Percentiles rank a stretch among this genome's conserved stretches.
These are phyloP conservation scores for Pyrocoelia pectoralis DNA, from an alignment of 2,888 invertebrate genomes.

Conservation along the genomic window DNA sequence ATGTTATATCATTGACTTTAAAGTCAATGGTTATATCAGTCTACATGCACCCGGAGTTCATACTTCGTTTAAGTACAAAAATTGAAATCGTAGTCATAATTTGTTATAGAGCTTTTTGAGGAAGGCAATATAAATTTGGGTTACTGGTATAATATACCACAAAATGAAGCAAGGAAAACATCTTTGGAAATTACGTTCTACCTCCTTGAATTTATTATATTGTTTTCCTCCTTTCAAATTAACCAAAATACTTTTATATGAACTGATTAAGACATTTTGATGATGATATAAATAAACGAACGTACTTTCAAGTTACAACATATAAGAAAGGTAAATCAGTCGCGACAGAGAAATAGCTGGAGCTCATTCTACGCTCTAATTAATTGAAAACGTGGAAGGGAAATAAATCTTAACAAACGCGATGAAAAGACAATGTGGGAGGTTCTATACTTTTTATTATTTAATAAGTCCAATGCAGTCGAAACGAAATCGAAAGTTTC, in stretches of 20 bases:
- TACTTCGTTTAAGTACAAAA: too few relatives aligned
- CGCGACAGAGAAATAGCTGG: neutral
- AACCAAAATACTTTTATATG: neutral
- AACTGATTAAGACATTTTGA: neutral
- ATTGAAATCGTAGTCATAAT: too few relatives aligned
- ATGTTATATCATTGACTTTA: too few relatives aligned
- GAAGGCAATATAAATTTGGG: too few relatives aligned
- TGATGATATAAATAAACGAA: neutral
- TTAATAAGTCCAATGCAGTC: neutral
- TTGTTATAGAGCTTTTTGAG: too few relatives aligned
- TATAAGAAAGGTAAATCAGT: conserved; percentile 2
- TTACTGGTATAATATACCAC: too few relatives aligned
- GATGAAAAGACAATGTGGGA: neutral
- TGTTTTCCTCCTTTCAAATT: too few relatives aligned
- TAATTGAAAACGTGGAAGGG: conserved; percentile 8
- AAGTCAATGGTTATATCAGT: too few relatives aligned
- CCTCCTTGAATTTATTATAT: too few relatives aligned
- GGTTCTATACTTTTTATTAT: neutral
- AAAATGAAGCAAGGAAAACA: too few relatives aligned
- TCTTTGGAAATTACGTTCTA: too few relatives aligned
- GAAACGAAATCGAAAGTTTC: neutral
- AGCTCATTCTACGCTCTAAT: conserved; percentile 6
- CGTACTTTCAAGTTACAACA: conserved; percentile 9
- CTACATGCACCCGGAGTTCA: too few relatives aligned
- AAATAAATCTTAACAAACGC: neutral